These are phyloP conservation scores for Pelodytes ibericus DNA, from an alignment of 2,797 vertebrate genomes.

Conservation along the genomic window DNA sequence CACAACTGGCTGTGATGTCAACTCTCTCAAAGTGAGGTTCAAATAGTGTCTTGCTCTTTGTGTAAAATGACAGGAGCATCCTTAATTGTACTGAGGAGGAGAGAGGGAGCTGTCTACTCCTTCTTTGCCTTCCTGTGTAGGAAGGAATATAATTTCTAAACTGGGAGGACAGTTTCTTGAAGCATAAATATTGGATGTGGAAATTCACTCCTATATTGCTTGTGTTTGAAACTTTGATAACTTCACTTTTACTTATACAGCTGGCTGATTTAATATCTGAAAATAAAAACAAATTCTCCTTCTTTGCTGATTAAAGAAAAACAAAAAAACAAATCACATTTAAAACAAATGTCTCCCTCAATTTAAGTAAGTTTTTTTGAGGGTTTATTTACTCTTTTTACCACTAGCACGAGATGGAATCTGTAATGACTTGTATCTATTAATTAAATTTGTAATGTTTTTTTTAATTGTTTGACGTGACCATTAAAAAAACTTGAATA, in stretches of 20 bases:
- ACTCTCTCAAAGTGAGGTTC: slow-evolving; percentile 2
- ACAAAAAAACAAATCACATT: neutral
- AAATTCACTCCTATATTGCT: neutral
- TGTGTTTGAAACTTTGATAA: neutral
- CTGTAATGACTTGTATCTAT: too few species aligned
- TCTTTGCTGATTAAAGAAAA: neutral
- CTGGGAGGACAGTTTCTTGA: slow-evolving; percentile 1
- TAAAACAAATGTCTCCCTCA: neutral
- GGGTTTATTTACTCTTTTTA: too few species aligned
- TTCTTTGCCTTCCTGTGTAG: neutral
- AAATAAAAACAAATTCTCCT: neutral
- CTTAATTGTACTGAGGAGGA: neutral
- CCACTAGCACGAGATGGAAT: too few species aligned
- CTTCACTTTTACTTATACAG: neutral
- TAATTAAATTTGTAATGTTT: too few species aligned
- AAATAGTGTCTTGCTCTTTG: neutral
- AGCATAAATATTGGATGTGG: neutral
- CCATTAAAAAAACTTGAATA: too few species aligned
- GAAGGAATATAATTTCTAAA: neutral
- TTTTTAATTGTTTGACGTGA: too few species aligned
- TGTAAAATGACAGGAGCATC: neutral
- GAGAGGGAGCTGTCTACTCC: neutral
- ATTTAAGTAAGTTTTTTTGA: too few species aligned
- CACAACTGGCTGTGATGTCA: neutral
- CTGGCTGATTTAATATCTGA: neutral